Evolutionary conservation across 2,113 vertebrate species (phyloP).

Genomic region (Epinephelus cyanopodus): DNA sequence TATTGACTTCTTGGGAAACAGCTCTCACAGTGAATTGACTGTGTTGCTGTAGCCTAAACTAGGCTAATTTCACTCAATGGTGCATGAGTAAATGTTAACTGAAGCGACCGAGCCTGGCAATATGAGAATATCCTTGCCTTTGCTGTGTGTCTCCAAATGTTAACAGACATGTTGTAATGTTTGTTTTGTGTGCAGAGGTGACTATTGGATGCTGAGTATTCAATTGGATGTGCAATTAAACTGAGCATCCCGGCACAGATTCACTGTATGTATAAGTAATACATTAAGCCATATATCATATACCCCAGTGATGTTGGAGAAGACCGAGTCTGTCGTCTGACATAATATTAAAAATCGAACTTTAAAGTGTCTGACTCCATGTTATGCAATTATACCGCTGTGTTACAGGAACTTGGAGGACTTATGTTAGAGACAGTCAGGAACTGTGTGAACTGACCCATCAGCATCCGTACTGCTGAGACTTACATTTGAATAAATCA

Average conservation of each 20-base stretch:
- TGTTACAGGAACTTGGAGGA: not conserved
- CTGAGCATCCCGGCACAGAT: conserved; percentile 20
- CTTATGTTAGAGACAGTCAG: conserved; percentile 16
- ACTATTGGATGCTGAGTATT: conserved; percentile 12
- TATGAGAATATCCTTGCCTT: conserved; percentile 69
- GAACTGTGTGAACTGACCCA: conserved; percentile 6
- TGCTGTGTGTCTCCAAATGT: conserved; percentile 51
- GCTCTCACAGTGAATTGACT: conserved; percentile 74
- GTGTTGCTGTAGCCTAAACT: conserved; percentile 75
- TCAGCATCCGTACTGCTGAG: conserved; percentile 22
- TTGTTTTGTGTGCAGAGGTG: conserved; percentile 41
- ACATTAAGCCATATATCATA: conserved; percentile 41
- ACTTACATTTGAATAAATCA: conserved; percentile 24
- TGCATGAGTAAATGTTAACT: conserved; percentile 78
- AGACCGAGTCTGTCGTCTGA: conserved; percentile 40
- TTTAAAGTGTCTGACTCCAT: conserved; percentile 10
- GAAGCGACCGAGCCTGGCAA: conserved; percentile 65
- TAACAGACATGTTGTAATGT: conserved; percentile 34
- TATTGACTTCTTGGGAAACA: conserved; percentile 77
- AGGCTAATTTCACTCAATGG: conserved; percentile 81
- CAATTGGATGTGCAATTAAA: conserved; percentile 24
- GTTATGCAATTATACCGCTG: not conserved
- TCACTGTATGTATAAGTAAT: conserved; percentile 43
- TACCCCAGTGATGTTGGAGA: conserved; percentile 28
- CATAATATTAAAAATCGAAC: conserved; percentile 29